A percentile compares a stretch with the other conserved stretches of the same genome.
Evolutionary conservation across 2,888 invertebrate species (phyloP).

Genomic region (Cerceris ruficornis): DNA sequence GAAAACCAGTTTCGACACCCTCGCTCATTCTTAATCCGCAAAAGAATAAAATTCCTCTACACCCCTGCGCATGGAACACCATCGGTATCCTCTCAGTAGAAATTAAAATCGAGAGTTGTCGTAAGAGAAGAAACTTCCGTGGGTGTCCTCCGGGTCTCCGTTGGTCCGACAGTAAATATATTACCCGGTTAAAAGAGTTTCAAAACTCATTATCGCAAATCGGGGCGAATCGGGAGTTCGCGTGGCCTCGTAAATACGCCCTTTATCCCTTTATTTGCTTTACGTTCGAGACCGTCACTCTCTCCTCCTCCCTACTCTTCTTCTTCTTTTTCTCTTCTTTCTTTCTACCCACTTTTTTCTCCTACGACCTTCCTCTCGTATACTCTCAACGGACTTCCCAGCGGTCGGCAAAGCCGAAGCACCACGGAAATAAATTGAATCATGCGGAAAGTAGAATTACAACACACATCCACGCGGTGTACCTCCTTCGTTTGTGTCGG

Average conservation of each 20-base stretch:
- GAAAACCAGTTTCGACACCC: too few species aligned
- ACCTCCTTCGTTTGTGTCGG: background rate
- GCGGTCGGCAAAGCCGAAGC: constrained; percentile 21
- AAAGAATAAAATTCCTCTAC: too few species aligned
- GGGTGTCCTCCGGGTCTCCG: constrained; percentile 1
- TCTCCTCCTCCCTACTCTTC: background rate
- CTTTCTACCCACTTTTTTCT: constrained; percentile 7
- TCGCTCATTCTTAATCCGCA: too few species aligned
- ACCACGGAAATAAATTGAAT: constrained; percentile 55
- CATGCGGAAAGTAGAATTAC: constrained; percentile 52
- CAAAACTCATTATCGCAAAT: constrained; percentile 52
- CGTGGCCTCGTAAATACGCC: constrained; percentile 43
- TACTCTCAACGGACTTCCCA: constrained; percentile 34
- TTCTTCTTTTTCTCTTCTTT: constrained; percentile 16
- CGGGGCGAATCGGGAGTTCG: constrained; percentile 29
- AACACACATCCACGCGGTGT: constrained; percentile 36
- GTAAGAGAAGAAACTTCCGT: constrained; percentile 43
- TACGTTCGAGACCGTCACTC: background rate
- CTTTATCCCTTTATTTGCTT: constrained; percentile 8
- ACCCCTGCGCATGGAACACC: background rate
- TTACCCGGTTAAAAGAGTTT: constrained; percentile 45
- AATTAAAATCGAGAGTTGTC: constrained; percentile 19
- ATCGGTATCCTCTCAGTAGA: background rate
- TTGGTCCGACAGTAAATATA: constrained; percentile 10
- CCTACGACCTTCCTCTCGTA: constrained; percentile 17